These are phyloP conservation scores for Lacerta bilineata DNA, from an alignment of 2,797 vertebrate species.

Conservation along the genomic window DNA sequence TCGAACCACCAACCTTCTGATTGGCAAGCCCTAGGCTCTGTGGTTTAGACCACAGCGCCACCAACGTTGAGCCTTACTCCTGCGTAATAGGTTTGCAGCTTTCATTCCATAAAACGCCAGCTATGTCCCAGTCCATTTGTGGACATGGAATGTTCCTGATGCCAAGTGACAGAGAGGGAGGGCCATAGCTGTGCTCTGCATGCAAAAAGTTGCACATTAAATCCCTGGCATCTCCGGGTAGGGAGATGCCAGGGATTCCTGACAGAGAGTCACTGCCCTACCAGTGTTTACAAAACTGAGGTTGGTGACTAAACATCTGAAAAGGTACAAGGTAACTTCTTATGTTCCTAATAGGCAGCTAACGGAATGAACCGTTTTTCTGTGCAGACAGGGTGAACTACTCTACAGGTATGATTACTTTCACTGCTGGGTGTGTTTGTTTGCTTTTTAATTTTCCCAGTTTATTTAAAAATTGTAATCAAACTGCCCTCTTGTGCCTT, in stretches of 20 bases:
- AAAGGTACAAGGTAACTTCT: no score
- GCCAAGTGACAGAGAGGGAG: neutral
- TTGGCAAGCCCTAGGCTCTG: no score
- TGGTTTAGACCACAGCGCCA: no score
- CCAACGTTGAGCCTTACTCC: neutral
- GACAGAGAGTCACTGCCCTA: no score
- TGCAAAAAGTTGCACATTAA: no score
- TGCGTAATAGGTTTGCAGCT: neutral
- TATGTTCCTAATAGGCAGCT: neutral
- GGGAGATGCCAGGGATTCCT: no score
- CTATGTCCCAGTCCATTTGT: neutral
- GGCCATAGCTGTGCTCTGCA: no score
- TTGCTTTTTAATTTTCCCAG: neutral
- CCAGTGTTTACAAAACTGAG: no score
- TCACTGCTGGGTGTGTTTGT: neutral
- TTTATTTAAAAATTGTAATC: slow-evolving; percentile 21
- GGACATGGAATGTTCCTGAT: neutral
- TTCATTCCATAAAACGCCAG: rapidly evolving
- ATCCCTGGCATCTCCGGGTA: no score
- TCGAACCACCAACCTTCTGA: no score
- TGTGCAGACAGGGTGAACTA: neutral
- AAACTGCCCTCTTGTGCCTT: slow-evolving; percentile 67
- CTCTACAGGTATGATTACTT: neutral
- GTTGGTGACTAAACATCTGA: no score
- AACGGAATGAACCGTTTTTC: slow-evolving; percentile 9